A percentile compares a stretch with the other conserved stretches of the same genome.
phyloP scores from a whole-genome alignment of 2,888 invertebrate species.

The Gisinianus flammeolus region DNA sequence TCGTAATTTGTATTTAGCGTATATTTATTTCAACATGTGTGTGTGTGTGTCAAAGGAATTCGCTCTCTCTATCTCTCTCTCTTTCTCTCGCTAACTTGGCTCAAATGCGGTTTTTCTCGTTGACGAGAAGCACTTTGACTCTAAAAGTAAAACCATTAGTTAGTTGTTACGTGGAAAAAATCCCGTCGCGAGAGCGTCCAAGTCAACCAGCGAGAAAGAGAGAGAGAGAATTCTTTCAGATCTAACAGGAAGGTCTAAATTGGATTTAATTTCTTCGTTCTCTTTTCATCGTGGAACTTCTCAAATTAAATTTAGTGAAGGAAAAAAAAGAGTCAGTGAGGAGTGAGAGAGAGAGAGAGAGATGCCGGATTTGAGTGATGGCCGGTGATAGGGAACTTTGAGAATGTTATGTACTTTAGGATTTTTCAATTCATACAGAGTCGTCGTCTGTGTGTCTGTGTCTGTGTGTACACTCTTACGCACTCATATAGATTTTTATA shows the following conservation, averaged over 20 bases:
- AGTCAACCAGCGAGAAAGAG: constrained; percentile 19
- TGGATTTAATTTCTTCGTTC: constrained; percentile 53
- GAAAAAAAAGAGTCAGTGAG: constrained; percentile 39
- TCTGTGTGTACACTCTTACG: no score
- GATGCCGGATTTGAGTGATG: constrained; percentile 39
- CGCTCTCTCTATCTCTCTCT: neutral
- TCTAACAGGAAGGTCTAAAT: constrained; percentile 49
- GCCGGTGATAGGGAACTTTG: constrained; percentile 35
- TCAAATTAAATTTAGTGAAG: constrained; percentile 48
- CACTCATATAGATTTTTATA: no score
- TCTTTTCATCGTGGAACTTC: constrained; percentile 45
- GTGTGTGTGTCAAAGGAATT: neutral
- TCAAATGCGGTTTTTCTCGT: constrained; percentile 32
- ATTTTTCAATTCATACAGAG: neutral
- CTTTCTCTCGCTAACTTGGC: neutral
- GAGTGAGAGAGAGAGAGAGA: constrained; percentile 11
- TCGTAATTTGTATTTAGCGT: neutral
- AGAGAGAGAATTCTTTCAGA: constrained; percentile 41
- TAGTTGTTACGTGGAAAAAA: constrained; percentile 40
- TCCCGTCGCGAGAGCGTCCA: constrained; percentile 33
- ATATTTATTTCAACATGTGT: constrained; percentile 1
- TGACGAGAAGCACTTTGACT: constrained; percentile 33
- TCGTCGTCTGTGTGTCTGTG: no score
- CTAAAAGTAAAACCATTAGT: constrained; percentile 40
- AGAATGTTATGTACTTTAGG: constrained; percentile 11